A percentile compares a stretch with the other conserved stretches of the same genome.
These are phyloP conservation scores for Ectropis grisescens DNA, from an alignment of 1,140 invertebrate species.

Conservation along the genomic window DNA sequence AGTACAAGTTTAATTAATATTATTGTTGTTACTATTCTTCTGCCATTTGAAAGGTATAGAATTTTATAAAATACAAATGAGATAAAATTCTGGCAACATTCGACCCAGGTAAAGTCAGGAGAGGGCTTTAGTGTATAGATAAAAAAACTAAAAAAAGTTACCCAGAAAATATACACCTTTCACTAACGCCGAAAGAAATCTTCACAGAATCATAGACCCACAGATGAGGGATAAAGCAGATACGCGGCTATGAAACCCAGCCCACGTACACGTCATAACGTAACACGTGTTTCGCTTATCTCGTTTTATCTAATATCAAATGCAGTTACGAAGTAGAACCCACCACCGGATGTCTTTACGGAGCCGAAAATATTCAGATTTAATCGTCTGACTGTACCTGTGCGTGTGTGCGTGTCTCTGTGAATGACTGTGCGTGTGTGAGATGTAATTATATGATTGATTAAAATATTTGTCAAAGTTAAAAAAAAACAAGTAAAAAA, in stretches of 20 bases:
- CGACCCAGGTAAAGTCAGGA: too few species aligned
- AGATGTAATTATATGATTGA: background rate
- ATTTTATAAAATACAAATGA: too few species aligned
- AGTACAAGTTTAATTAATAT: background rate
- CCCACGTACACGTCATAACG: slow-evolving; percentile 39
- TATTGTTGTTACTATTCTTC: slow-evolving; percentile 3
- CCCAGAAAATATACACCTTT: too few species aligned
- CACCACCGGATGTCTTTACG: slow-evolving; percentile 47
- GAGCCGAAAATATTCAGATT: slow-evolving; percentile 44
- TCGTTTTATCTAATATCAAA: slow-evolving; percentile 35
- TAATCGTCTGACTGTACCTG: slow-evolving; percentile 27
- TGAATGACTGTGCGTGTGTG: slow-evolving; percentile 8
- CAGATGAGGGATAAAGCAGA: slow-evolving; percentile 15
- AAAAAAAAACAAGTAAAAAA: too few species aligned
- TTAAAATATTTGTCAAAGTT: too few species aligned
- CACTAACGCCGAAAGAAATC: slow-evolving; percentile 1
- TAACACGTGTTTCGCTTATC: slow-evolving; percentile 43
- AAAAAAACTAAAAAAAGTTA: too few species aligned
- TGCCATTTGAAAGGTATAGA: too few species aligned
- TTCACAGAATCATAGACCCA: slow-evolving; percentile 13
- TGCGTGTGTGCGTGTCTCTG: slow-evolving; percentile 8
- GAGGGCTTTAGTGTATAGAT: too few species aligned
- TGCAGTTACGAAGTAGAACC: too few species aligned
- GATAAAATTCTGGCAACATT: too few species aligned
- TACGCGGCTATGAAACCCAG: slow-evolving; percentile 9